Base-by-base conservation (phyloP, 2,888 invertebrate species). In the Kuschelorhynchus macadamiae region DNA sequence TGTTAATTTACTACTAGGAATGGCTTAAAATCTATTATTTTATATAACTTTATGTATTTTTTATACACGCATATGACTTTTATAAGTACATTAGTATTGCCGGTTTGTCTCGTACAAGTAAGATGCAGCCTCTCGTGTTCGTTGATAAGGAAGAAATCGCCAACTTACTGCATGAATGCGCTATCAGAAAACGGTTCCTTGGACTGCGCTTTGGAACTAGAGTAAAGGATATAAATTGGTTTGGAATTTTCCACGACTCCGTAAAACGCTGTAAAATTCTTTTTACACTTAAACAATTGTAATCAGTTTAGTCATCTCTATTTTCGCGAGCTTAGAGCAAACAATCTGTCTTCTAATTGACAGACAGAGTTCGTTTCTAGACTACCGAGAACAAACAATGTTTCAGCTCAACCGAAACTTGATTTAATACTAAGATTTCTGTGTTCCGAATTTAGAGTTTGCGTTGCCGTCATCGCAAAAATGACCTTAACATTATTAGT, bases 161-260 rank as follows among this genome's bases (percentile, higher is more conserved):
- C 55, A 67, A 56, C 61, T 61, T 56, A 67, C 62, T 62, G 67
- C 57, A 32, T 57, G 62, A 57, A 42, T 63, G 62, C 50, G 39
- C 50, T 67, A 62, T 67, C 62, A 49, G 42, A 62, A 56, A 62
- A 21, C 56, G 41, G 47, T 44, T 67, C 21, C 60, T 61, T 55
- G 49, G 55, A 55, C 50, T 33, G 49, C 21, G 50, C 52, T 36
- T 41, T 25, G 25, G 55, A 67, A 55, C 49, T 56, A 36, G 44
- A 62, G 52, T 62, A 57, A 67, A 63, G 16, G 57, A 63, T 67
- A 67, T 67, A 67, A 67, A 67, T 67, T 62, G 62, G 62, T 57
- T 67, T 56, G 61, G 57, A 67, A 67, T 62, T 62, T 49, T 67
- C 36, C 47, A 67, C 30, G 57, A 57, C 25, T 62, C 20, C 33